Percentiles rank a stretch among this genome's conserved stretches.
Conservation (phyloP, 2,113 vertebrate genomes). For the Ciconia boyciana region DNA sequence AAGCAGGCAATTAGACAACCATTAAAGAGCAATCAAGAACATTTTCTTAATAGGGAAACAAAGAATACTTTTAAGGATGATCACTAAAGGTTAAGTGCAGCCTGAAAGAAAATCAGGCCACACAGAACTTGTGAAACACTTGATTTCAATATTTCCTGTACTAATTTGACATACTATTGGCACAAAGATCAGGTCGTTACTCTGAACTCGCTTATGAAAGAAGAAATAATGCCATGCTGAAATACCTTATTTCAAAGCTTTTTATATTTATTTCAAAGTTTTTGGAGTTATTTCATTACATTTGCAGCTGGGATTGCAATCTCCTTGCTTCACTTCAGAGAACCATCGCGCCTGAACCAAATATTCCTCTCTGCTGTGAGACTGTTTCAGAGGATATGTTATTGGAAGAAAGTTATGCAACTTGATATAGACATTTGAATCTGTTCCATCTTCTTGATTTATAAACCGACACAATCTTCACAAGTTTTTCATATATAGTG, state of each 20-base stretch:
- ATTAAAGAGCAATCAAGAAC: background rate
- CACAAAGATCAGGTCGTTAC: conserved; percentile 8
- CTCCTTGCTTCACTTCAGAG: conserved; percentile 10
- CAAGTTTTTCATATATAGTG: background rate
- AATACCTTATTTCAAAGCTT: conserved; percentile 43
- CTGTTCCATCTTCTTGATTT: conserved; percentile 37
- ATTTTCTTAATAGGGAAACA: background rate
- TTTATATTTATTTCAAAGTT: background rate
- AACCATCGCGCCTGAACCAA: background rate
- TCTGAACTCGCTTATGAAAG: conserved; percentile 15
- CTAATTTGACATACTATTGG: conserved; percentile 20
- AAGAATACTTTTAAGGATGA: background rate
- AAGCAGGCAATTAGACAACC: background rate
- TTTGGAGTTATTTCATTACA: conserved; percentile 22
- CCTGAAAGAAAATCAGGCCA: conserved; percentile 33
- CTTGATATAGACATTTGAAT: conserved; percentile 12
- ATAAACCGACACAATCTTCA: conserved; percentile 13
- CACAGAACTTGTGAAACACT: conserved; percentile 27
- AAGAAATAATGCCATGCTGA: conserved; percentile 29
- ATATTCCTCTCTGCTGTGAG: background rate
- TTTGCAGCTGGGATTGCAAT: conserved; percentile 36
- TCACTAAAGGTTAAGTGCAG: conserved; percentile 3
- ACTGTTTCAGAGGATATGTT: background rate
- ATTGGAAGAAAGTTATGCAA: conserved; percentile 1
- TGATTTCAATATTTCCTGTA: conserved; percentile 45